Evolutionary conservation across 2,888 invertebrate species (phyloP), one percentile per base, ranked within the genome.

Genomic region (Chalcosyrphus nemorum): DNA sequence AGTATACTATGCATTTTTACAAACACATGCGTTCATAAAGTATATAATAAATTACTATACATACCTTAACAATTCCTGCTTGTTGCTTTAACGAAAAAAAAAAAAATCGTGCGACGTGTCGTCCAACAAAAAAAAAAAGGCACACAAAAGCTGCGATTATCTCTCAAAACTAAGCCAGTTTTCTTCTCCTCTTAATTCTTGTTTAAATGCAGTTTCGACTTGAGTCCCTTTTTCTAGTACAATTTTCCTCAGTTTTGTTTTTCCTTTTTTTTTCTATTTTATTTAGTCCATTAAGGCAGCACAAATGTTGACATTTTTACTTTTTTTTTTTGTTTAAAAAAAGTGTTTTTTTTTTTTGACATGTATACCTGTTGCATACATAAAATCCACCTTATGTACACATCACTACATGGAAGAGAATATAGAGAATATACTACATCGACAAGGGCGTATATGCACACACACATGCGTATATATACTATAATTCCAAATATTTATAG

Each of bases 311-410:
- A 68, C 66, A 81, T 76, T 74, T 75, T 59, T 52, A 68, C 66
- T 76, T 76, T 74, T 75, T 59, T 52, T 71, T 71, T 57, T 65
- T 43, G 59, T 45, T n/a, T n/a, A n/a, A n/a, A n/a, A n/a, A 71
- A 65, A 76, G 66, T 57, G 61, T 77, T n/a, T n/a, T n/a, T n/a
- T n/a, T n/a, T n/a, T n/a, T n/a, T 81, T 81, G 71, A 81, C 76
- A 76, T 81, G 50, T 71, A 77, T 77, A 82, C 81, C 81, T 82
- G 81, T 82, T 82, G 81, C 81, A 72, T 71, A 82, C 41, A 66
- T 57, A 77, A 71, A 77, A 56, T 71, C n/a, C 71, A 52, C 77
- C 65, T 63, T 43, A 59, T 65, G 45, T 66, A 77, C 65, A 77
- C 77, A 66, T n/a, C n/a, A n/a, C n/a, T n/a, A n/a, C n/a, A n/a